Conservation (phyloP, 2,797 vertebrate genomes). For the Peromyscus eremicus region DNA sequence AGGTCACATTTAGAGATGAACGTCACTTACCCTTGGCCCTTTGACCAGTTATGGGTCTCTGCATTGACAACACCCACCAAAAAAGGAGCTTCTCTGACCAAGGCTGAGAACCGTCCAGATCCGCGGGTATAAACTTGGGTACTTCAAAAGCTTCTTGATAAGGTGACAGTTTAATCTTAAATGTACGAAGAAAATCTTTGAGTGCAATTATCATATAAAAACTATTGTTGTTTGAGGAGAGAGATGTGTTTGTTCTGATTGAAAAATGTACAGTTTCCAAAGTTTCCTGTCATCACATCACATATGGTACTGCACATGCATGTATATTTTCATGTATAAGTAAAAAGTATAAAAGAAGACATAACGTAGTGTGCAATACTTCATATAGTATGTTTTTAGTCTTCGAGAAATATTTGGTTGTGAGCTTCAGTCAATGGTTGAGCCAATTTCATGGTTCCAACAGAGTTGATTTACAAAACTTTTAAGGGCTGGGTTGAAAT, state of each 20-base stretch:
- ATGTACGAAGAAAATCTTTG: not conserved
- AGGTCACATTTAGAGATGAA: not conserved
- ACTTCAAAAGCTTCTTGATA: not conserved
- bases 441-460: too few species aligned
- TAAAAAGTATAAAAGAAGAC: not conserved
- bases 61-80: not conserved
- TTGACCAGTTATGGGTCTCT: not conserved
- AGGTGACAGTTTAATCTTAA: not conserved
- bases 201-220: not conserved
- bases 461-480: not conserved
- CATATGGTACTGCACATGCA: too few species aligned
- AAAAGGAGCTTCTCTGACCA: not conserved
- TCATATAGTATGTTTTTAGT: not conserved
- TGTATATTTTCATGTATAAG: not conserved
- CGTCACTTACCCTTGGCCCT: too few species aligned
- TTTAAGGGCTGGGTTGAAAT: not conserved
- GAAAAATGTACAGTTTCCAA: not conserved
- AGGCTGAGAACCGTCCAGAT: not conserved
- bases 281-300: not conserved
- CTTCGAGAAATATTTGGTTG: not conserved
- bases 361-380: not conserved
- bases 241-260: not conserved
- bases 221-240: not conserved
- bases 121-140: not conserved
- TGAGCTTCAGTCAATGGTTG: not conserved